Evolutionary conservation across 2,113 vertebrate genomes (phyloP), one percentile per base, ranked within the genome.

Genomic region (Suncus etruscus): DNA sequence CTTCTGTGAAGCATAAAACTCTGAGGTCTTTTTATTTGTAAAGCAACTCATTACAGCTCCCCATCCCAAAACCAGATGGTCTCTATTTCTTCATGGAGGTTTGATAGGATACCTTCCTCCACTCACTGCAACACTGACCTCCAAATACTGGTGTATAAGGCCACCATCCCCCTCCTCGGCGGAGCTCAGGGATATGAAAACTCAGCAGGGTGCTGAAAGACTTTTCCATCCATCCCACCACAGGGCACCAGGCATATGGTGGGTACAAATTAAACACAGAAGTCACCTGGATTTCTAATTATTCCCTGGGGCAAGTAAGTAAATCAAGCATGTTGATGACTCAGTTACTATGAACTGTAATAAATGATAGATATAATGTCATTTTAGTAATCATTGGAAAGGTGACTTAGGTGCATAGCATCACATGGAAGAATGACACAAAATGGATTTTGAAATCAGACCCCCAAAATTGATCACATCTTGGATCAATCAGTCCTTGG

Each of bases 191-290:
- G 47, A 70, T 54, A 32, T 65, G 66, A 6, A 63, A 18, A 72
- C 51, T 75, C 88, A 85, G 83, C 79, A 63, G 88, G 79, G 12
- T 68, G 58, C 72, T 31, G 20, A 69, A 78, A 66, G 50, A 65
- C 18, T 76, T 84, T 27, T 66, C 70, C 68, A 4, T 68, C 11
- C 1, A 15, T 58, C 66, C 58, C 72, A 85, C 77, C 66, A 79
- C 31, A 51, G 83, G 88, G 88, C 58, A 89, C 39, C 1, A 1
- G 50, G 58, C 95, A 90, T 79, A 88, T 91, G 94, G 92, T 45
- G 70, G 68, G 79, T 79, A 90, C 78, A 94, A 95, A 94, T 94
- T 95, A 88, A 95, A 83, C 93, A 91, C 86, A 79, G 88, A 72
- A 76, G 66, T 24, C 54, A 83, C 83, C 79, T 87, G 78, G 87